Evolutionary conservation across 2,797 vertebrate genomes (phyloP).

Genomic region (Chromis chromis): DNA sequence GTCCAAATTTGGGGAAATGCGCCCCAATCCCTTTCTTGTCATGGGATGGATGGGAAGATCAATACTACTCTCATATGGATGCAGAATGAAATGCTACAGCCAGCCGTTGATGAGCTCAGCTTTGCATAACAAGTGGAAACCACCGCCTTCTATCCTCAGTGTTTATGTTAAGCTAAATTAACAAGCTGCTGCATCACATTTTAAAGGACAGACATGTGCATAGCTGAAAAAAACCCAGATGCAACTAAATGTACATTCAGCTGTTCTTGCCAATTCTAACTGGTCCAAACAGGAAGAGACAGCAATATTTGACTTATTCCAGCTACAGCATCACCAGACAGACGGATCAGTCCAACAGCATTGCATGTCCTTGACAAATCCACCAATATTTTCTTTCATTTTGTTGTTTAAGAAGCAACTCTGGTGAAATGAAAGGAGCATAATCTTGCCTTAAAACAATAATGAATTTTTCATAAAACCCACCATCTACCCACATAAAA

Average conservation of each 20-base stretch:
- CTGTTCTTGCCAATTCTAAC: neutral
- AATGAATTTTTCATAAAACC: neutral
- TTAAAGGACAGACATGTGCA: neutral
- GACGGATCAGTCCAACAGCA: neutral
- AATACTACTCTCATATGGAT: too few relatives aligned
- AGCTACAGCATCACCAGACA: neutral
- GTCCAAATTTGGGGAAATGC: too few relatives aligned
- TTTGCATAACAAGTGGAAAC: too few relatives aligned
- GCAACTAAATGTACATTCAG: neutral
- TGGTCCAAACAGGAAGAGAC: slow-evolving; percentile 17
- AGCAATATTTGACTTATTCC: neutral
- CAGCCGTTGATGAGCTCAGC: too few relatives aligned
- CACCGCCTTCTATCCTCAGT: too few relatives aligned
- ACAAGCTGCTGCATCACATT: neutral
- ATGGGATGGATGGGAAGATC: too few relatives aligned
- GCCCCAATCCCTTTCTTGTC: too few relatives aligned
- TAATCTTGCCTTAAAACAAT: neutral
- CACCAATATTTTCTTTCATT: slow-evolving; percentile 25
- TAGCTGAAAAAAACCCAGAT: neutral
- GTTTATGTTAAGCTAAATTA: neutral
- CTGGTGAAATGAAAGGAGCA: slow-evolving; percentile 20
- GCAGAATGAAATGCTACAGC: too few relatives aligned
- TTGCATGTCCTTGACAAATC: slow-evolving; percentile 29
- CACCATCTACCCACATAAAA: neutral
- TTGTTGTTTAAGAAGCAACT: slow-evolving; percentile 1